These are phyloP conservation scores for Limnephilus auricula DNA, from an alignment of 2,888 invertebrate species.

Conservation along the genomic window DNA sequence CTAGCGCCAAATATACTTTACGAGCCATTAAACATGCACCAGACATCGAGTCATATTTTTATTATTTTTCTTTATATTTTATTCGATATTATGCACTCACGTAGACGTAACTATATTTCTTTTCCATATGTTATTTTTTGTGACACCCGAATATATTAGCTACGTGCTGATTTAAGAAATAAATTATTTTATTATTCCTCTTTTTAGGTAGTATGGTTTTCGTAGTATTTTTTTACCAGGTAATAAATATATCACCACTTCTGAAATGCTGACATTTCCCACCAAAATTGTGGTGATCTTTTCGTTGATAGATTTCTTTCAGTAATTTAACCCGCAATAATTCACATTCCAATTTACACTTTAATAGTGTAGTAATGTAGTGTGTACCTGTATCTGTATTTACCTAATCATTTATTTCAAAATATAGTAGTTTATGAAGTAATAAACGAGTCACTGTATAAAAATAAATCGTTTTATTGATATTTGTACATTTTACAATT, in stretches of 20 bases:
- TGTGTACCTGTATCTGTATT: neutral
- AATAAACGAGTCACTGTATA: neutral
- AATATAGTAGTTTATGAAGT: neutral
- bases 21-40: neutral
- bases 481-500: neutral
- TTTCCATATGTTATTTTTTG: neutral
- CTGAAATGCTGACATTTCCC: neutral
- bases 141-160: neutral
- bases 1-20: neutral
- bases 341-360: neutral
- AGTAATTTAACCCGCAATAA: neutral
- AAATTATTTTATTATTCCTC: no score
- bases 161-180: neutral
- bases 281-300: neutral
- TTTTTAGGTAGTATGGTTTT: neutral
- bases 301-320: neutral
- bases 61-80: neutral
- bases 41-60: neutral
- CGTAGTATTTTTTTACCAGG: neutral
- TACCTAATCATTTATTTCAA: neutral
- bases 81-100: neutral
- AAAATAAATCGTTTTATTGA: neutral
- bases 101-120: neutral
- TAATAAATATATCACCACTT: neutral
- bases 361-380: neutral